Conservation (phyloP, 2,888 invertebrate genomes). For the Pedicia rivosa region DNA sequence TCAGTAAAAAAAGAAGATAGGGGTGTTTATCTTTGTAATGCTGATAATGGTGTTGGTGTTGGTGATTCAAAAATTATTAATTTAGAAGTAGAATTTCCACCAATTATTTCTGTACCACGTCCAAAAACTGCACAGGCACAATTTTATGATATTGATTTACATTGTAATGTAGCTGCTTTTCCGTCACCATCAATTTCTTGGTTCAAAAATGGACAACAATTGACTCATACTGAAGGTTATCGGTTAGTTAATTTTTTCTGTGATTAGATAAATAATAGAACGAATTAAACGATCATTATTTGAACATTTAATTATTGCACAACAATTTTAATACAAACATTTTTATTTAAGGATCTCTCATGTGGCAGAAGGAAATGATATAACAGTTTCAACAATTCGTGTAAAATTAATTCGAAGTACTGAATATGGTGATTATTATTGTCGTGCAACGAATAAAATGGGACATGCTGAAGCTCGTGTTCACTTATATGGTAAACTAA, state of each 20-base stretch:
- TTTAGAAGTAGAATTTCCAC: constrained; percentile 28
- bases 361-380: neutral
- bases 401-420: no score
- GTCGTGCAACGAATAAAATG: constrained; percentile 29
- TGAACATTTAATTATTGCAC: no score
- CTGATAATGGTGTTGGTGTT: constrained; percentile 26
- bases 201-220: constrained; percentile 13
- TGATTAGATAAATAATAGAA: neutral
- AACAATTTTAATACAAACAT: neutral
- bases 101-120: constrained; percentile 23
- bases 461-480: constrained; percentile 26
- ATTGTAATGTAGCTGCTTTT: constrained; percentile 27
- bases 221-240: constrained; percentile 10
- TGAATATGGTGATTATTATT: constrained; percentile 28
- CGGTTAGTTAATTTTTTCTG: constrained; percentile 6
- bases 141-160: constrained; percentile 22
- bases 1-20: constrained; percentile 25
- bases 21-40: constrained; percentile 27
- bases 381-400: no score
- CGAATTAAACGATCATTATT: neutral
- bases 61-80: constrained; percentile 23
- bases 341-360: neutral
- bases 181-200: constrained; percentile 28
- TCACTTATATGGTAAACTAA: constrained; percentile 22
- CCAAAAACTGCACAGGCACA: constrained; percentile 28